Percentiles rank a stretch among this genome's conserved stretches.
Evolutionary conservation across 2,113 vertebrate genomes (phyloP).

Genomic region (Zosterops japonicus): DNA sequence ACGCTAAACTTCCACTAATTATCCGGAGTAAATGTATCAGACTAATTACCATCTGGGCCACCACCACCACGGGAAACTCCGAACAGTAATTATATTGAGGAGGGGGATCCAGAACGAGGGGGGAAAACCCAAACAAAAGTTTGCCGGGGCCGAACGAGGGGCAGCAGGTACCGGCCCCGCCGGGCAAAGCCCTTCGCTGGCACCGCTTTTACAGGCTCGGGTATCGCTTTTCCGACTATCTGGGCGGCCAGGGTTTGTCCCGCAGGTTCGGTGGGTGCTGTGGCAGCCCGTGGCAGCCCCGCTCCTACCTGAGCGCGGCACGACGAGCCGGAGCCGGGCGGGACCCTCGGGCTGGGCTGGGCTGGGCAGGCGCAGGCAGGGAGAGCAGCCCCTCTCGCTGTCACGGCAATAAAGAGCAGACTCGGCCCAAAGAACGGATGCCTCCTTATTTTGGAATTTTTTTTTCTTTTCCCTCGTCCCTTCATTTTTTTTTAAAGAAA

Average conservation of each 20-base stretch:
- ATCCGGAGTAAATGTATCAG: slow-evolving; percentile 27
- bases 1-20: slow-evolving; percentile 40
- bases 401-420: not conserved
- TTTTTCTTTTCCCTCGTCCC: not conserved
- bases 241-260: not conserved
- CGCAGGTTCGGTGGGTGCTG: not conserved
- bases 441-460: not conserved
- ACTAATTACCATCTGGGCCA: slow-evolving; percentile 45
- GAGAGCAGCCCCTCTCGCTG: not conserved
- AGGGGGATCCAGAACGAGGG: not conserved
- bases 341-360: not conserved
- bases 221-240: not conserved
- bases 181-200: not conserved
- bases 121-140: not conserved
- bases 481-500: not conserved
- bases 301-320: slow-evolving; percentile 48
- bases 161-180: not conserved
- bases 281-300: not conserved
- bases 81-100: slow-evolving; percentile 21
- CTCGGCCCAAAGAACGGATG: not conserved
- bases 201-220: fast-evolving
- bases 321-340: not conserved
- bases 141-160: not conserved
- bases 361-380: not conserved
- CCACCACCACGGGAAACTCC: slow-evolving; percentile 39